These are phyloP conservation scores for Suncus etruscus DNA, from an alignment of 2,113 vertebrate genomes.

Conservation along the genomic window DNA sequence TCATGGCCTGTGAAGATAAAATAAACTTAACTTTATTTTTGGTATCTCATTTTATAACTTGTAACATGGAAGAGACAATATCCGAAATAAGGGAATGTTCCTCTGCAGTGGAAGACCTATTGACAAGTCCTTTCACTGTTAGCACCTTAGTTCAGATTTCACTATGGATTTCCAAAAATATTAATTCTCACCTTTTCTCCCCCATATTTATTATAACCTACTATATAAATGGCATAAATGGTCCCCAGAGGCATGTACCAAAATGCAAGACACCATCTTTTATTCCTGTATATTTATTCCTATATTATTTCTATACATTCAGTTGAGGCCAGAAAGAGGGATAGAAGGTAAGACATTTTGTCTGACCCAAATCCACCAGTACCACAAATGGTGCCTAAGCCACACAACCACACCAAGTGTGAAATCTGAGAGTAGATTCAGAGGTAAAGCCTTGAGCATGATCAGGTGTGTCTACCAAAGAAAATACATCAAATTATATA, in stretches of 20 bases:
- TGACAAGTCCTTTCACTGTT: neutral
- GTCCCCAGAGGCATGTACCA: conserved; percentile 3
- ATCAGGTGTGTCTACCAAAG: too few species aligned
- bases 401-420: too few species aligned
- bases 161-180: conserved; percentile 7
- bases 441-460: too few species aligned
- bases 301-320: neutral
- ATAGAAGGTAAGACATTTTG: too few species aligned
- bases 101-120: neutral
- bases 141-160: conserved; percentile 18
- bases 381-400: too few species aligned
- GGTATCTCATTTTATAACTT: neutral
- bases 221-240: neutral
- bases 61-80: neutral
- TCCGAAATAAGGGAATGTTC: neutral
- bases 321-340: too few species aligned
- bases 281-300: conserved; percentile 20
- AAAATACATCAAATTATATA: too few species aligned
- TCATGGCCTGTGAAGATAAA: neutral
- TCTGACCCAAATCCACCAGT: too few species aligned
- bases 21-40: neutral
- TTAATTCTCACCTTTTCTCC: neutral
- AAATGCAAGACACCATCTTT: neutral
- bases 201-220: neutral
- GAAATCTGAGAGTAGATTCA: too few species aligned